Base-by-base conservation (phyloP, 2,888 invertebrate genomes). In the Brenthis ino region DNA sequence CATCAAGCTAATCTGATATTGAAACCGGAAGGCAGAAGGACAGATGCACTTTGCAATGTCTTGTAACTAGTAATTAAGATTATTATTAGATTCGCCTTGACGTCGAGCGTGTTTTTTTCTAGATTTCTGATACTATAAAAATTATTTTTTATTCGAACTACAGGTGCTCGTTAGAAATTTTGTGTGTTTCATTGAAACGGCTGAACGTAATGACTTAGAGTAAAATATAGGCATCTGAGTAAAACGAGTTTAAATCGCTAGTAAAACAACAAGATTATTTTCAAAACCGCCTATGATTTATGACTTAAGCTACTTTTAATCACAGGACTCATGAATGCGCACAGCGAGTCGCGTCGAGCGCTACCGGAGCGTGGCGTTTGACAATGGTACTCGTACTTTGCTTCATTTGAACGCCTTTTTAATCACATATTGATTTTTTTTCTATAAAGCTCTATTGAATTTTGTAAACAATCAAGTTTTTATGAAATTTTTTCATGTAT, bases 291-390 rank as follows among this genome's bases (percentile, higher is more conserved):
- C 48, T 43, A 8, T 43, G 11, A 8, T 48, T 58, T 48, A 13
- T 61, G 20, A 37, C 12, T 37, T 61, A 61, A 37, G 14, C 37
- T 13, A 28, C 16, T 47, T 64, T 58, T 58, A 58, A 58, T 58
- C 58, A 58, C 28, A 47, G 47, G 24, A 77, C 78, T 77, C 79
- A 79, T 82, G 77, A 74, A 75, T 72, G 76, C 68, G 77, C 79
- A 79, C 79, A 79, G 82, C 81, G 77, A 79, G 83, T 82, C 80
- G 82, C 82, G 78, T 75, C 77, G 77, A 81, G 82, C 77, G 80
- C 78, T 80, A 79, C 80, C 80, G 80, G 77, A 77, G 76, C 82
- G 78, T 80, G 81, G 80, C 83, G 79, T 79, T 83, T 82, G 83
- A 85, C 77, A 77, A 79, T 83, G 78, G 80, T 82, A 81, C 84